Evolutionary conservation across 2,888 invertebrate species (phyloP).

Genomic region (Lepidochrysops patricia): DNA sequence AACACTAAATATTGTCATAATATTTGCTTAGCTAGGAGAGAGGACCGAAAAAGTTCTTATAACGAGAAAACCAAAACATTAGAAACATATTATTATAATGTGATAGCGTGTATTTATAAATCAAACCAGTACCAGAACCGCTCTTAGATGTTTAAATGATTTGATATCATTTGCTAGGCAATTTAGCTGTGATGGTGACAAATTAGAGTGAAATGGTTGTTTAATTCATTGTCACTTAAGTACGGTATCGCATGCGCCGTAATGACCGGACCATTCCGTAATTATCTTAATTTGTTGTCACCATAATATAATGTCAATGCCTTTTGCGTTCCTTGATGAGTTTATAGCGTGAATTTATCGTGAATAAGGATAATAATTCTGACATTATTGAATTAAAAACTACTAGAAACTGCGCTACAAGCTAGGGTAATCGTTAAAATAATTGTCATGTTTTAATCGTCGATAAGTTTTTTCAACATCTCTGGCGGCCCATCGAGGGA

Average conservation of each 20-base stretch:
- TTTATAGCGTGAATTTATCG: constrained; percentile 2
- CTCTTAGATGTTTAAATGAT: constrained; percentile 5
- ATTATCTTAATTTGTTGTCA: constrained; percentile 31
- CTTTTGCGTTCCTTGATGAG: constrained; percentile 4
- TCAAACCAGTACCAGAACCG: not conserved
- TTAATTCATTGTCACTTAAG: constrained; percentile 12
- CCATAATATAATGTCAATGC: constrained; percentile 14
- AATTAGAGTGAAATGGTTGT: constrained; percentile 4
- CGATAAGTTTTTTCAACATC: not conserved
- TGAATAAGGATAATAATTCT: constrained; percentile 8
- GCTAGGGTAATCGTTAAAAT: not conserved
- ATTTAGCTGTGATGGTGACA: constrained; percentile 2
- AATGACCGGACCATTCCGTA: constrained; percentile 26
- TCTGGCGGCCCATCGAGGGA: not conserved
- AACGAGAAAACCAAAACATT: too few species aligned
- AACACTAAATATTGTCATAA: too few species aligned
- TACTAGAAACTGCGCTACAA: not conserved
- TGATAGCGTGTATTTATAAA: not conserved
- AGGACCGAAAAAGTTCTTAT: too few species aligned
- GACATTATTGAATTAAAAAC: constrained; percentile 4
- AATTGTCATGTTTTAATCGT: not conserved
- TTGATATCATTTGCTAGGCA: constrained; percentile 8
- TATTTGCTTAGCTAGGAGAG: too few species aligned
- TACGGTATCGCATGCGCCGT: not conserved
- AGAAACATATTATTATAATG: not conserved